A percentile compares a stretch with the other conserved stretches of the same genome.
These are phyloP conservation scores for Caenorhabditis brenneri DNA, from an alignment of 1,140 invertebrate species.

Conservation along the genomic window DNA sequence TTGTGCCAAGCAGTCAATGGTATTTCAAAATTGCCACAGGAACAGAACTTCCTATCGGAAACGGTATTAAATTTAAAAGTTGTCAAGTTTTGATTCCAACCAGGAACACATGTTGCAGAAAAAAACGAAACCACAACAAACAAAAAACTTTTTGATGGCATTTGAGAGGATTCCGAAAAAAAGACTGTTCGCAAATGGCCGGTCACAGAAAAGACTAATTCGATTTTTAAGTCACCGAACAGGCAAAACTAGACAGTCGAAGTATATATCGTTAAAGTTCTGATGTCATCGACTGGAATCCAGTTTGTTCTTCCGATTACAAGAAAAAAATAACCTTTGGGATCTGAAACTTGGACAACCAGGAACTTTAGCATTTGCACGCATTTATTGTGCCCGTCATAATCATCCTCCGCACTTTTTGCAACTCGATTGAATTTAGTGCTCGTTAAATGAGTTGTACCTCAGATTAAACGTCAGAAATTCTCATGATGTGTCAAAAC, in stretches of 20 bases:
- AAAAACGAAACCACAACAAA: conserved; percentile 1
- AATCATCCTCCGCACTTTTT: neutral
- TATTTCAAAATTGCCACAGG: neutral
- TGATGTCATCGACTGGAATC: neutral
- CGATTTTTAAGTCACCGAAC: conserved; percentile 9
- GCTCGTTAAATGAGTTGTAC: neutral
- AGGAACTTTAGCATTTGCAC: neutral
- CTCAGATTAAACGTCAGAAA: conserved; percentile 4
- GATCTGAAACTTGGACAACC: neutral
- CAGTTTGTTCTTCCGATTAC: neutral
- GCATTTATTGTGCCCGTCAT: neutral
- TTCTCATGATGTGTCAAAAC: neutral
- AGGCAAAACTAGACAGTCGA: neutral
- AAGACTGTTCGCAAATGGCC: neutral
- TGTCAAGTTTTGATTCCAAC: neutral
- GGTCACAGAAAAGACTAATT: neutral
- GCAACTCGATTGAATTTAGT: neutral
- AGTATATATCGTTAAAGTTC: neutral
- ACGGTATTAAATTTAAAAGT: neutral
- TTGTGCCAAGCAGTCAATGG: neutral
- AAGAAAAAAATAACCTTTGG: neutral
- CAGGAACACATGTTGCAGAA: conserved; percentile 16
- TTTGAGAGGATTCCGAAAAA: neutral
- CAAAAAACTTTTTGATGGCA: neutral
- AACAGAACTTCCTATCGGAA: neutral